Evolutionary conservation across 2,888 invertebrate species (phyloP).

Genomic region (Drosophila rubida): DNA sequence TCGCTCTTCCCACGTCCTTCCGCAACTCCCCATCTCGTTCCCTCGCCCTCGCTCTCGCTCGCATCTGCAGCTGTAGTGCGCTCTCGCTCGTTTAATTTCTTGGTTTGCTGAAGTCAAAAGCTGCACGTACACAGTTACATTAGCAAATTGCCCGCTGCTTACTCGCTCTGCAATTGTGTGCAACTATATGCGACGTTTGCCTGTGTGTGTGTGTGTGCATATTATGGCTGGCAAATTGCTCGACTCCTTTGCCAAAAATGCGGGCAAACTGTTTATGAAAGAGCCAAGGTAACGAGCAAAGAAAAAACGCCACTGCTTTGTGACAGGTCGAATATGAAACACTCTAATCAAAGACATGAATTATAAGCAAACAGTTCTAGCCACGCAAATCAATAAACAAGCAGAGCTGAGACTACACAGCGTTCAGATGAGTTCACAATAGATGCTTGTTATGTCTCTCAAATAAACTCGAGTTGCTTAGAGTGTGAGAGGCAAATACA

Average conservation of each 20-base stretch:
- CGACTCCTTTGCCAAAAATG: conserved; percentile 40
- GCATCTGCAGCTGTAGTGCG: neutral
- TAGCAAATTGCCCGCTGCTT: conserved; percentile 68
- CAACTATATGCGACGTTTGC: conserved; percentile 25
- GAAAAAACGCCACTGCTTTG: neutral
- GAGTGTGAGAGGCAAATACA: neutral
- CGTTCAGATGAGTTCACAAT: no score
- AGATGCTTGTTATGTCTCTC: neutral
- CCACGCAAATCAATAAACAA: no score
- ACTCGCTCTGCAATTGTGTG: conserved; percentile 1
- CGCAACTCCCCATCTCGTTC: neutral
- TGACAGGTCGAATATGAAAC: neutral
- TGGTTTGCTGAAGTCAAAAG: conserved; percentile 52
- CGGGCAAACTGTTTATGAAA: conserved; percentile 57
- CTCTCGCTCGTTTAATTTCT: conserved; percentile 57
- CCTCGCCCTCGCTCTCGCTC: neutral
- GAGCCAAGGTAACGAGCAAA: conserved; percentile 20
- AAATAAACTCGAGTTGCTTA: neutral
- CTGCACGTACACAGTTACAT: conserved; percentile 63
- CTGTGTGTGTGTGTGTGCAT: conserved; percentile 30
- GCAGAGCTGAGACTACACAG: no score
- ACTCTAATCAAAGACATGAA: conserved; percentile 4
- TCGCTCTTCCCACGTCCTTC: neutral
- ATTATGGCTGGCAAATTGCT: conserved; percentile 54
- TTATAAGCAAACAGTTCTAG: no score